phyloP scores from a whole-genome alignment of 2,797 vertebrate species.

The Oophaga sylvatica region DNA sequence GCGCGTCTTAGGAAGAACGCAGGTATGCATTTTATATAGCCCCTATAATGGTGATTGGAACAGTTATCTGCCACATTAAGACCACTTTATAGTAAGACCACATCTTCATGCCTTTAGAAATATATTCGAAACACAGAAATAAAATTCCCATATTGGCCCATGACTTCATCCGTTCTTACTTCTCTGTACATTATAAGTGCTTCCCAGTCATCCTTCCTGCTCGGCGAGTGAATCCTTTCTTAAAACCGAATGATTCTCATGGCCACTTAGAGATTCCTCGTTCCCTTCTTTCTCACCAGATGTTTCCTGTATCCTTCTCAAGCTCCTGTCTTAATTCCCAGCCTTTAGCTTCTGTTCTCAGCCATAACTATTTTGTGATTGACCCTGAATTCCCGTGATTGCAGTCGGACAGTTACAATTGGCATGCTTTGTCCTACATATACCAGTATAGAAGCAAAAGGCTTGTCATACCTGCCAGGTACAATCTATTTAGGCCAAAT shows the following conservation, averaged over 20 bases:
- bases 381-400: constrained; percentile 4
- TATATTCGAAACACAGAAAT: not conserved
- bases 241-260: constrained; percentile 22
- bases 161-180: not conserved
- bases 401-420: not conserved
- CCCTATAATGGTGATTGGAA: no score
- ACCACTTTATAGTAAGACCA: not conserved
- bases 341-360: constrained; percentile 36
- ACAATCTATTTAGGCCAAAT: not conserved
- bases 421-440: not conserved
- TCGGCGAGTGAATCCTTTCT: not conserved
- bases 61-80: no score
- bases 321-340: constrained; percentile 40
- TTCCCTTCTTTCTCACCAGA: constrained; percentile 35
- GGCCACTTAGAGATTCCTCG: constrained; percentile 25
- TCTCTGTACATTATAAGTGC: not conserved
- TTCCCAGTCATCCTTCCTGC: constrained; percentile 27
- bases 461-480: not conserved
- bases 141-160: not conserved
- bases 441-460: not conserved
- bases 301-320: constrained; percentile 37
- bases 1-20: not conserved
- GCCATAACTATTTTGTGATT: not conserved
- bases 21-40: not conserved
- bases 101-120: not conserved